phyloP scores from a whole-genome alignment of 2,113 vertebrate genomes.

The Pachycephala philippinensis region DNA sequence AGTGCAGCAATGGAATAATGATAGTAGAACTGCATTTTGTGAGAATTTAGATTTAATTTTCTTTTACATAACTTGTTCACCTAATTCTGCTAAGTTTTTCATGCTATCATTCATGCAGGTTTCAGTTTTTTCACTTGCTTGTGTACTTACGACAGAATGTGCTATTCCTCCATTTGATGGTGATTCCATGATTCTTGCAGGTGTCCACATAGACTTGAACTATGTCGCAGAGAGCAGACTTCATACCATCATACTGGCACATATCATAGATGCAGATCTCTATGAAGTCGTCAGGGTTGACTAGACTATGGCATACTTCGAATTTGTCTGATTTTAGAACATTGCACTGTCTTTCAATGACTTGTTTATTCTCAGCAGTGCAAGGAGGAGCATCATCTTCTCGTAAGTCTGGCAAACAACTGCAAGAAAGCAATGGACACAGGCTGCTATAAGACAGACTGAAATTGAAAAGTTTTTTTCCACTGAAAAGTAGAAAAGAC shows the following conservation, averaged over 20 bases:
- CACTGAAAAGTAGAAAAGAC: not conserved
- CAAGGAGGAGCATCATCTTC: slow-evolving; percentile 49
- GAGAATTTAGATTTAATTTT: not conserved
- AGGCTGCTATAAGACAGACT: not conserved
- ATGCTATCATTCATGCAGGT: not conserved
- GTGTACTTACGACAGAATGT: slow-evolving; percentile 67
- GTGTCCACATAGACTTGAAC: slow-evolving; percentile 64
- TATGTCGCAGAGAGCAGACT: slow-evolving; percentile 55
- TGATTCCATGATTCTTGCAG: slow-evolving; percentile 56
- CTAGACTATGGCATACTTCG: slow-evolving; percentile 44
- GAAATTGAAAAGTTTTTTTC: not conserved
- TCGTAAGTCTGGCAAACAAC: slow-evolving; percentile 59
- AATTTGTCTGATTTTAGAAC: slow-evolving; percentile 57
- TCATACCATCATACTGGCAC: slow-evolving; percentile 69
- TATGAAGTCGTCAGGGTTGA: slow-evolving; percentile 57
- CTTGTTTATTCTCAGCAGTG: not conserved
- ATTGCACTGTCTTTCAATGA: slow-evolving; percentile 56
- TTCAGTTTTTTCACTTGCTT: not conserved
- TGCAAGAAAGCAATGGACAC: slow-evolving; percentile 5
- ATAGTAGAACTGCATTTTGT: not conserved
- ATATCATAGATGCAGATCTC: slow-evolving; percentile 67
- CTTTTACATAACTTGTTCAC: not conserved
- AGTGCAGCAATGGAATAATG: not conserved
- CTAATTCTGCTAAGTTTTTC: not conserved
- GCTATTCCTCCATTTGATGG: slow-evolving; percentile 60